A percentile compares a stretch with the other conserved stretches of the same genome.
phyloP scores from a whole-genome alignment of 2,888 invertebrate genomes.

The Lysandra bellargus region DNA sequence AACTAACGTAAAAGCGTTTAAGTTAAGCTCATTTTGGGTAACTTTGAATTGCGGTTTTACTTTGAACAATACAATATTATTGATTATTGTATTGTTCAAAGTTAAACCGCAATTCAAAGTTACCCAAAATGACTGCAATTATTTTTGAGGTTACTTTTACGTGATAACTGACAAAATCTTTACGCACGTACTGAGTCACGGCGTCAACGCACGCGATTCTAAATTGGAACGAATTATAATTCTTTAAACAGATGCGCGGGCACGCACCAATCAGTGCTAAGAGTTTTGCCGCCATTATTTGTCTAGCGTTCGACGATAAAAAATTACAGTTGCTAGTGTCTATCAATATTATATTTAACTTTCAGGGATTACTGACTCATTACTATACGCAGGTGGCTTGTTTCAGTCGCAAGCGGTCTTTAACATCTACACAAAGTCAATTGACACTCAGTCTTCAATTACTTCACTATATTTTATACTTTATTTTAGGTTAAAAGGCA shows the following conservation, averaged over 20 bases:
- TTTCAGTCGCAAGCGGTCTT: too few species aligned
- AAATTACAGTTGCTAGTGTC: conserved; percentile 39
- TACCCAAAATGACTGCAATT: background rate
- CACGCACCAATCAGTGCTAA: conserved; percentile 53
- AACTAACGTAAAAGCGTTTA: too few species aligned
- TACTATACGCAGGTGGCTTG: background rate
- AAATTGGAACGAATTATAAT: conserved; percentile 54
- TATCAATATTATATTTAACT: conserved; percentile 34
- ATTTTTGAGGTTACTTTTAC: conserved; percentile 7
- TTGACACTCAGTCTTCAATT: too few species aligned
- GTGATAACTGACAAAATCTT: conserved; percentile 17
- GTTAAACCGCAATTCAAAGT: too few species aligned
- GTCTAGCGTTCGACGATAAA: conserved; percentile 48
- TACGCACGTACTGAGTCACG: conserved; percentile 36
- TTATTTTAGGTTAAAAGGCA: too few species aligned
- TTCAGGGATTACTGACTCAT: conserved; percentile 3
- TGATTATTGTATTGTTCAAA: too few species aligned
- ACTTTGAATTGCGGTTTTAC: too few species aligned
- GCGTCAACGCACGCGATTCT: conserved; percentile 46
- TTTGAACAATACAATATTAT: too few species aligned
- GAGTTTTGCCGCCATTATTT: conserved; percentile 56
- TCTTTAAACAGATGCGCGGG: conserved; percentile 69
- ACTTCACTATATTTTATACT: too few species aligned
- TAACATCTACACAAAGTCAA: too few species aligned
- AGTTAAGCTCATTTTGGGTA: background rate